Evolutionary conservation across 2,113 vertebrate species (phyloP), one percentile per base, ranked within the genome.

Genomic region (Dromaius novaehollandiae): DNA sequence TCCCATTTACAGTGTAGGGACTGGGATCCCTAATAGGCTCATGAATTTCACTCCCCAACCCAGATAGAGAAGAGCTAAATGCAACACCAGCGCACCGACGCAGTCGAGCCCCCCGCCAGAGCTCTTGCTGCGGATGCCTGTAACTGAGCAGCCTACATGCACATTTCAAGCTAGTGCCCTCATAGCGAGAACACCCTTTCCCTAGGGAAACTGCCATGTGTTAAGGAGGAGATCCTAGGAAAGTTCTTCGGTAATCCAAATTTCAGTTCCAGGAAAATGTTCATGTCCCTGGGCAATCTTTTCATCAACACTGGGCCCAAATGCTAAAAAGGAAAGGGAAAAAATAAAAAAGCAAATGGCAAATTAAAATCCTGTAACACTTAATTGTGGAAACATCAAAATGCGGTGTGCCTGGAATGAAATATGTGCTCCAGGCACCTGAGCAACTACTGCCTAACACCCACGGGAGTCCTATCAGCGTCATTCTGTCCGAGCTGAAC

Each of bases 351-450:
- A 94, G 53, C 69, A 74, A 90, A 88, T 18, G 68, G 79, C 58
- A 69, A 90, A 93, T 94, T 83, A 94, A 93, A 94, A 88, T 88
- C 79, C 86, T 90, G 63, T 22, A 65, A 53, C 53, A 65, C 65
- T 94, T 90, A 86, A 77, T 36, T 85, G 48, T n/a, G 53, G 82
- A 90, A 86, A 69, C 79, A 86, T 80, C 63, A 93, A 90, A 82
- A 89, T 1, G 0, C 5, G 17, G 44, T 21, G 50, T 80, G 90
- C 66, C 53, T 94, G 86, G 82, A 94, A 86, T 1, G 3, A 88
- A 46, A 0, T 0, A 64, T 8, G 48, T 86, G 82, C 92, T 63
- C 21, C 82, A 95, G 94, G 92, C 92, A 95, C 32, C 42, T 61
- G 79, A 61, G 71, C 56, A 84, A 74, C 58, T 63, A 40, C 82